These are phyloP conservation scores for Masticophis lateralis DNA, from an alignment of 2,797 vertebrate genomes.

Conservation along the genomic window DNA sequence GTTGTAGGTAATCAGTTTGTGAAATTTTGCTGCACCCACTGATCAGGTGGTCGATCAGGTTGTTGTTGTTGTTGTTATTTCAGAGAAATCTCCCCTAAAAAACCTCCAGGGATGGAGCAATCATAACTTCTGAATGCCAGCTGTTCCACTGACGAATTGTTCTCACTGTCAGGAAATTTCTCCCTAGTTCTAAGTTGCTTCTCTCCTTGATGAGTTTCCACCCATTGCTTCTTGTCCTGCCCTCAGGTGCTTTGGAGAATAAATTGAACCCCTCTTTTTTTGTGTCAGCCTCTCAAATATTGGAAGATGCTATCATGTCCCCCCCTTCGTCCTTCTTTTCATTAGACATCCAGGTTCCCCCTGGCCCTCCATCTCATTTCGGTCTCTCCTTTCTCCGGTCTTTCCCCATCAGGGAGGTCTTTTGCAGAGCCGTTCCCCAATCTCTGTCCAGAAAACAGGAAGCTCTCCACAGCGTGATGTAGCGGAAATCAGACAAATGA, in stretches of 20 bases:
- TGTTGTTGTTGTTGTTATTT: too few species aligned
- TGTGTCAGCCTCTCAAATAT: background rate
- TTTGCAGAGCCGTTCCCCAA: conserved; percentile 33
- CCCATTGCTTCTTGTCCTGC: too few species aligned
- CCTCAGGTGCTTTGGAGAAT: background rate
- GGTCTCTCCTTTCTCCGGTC: conserved; percentile 37
- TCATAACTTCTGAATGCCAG: too few species aligned
- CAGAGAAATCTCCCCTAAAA: too few species aligned
- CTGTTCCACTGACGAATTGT: too few species aligned
- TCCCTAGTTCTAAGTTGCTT: too few species aligned
- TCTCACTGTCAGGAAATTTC: too few species aligned
- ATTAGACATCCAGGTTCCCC: background rate
- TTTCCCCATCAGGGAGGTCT: conserved; percentile 17
- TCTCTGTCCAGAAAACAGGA: conserved; percentile 68
- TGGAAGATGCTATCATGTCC: background rate
- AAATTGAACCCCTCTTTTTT: background rate
- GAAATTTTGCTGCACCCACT: too few species aligned
- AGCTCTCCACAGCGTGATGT: conserved; percentile 62
- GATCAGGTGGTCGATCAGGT: too few species aligned
- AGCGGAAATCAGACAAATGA: conserved; percentile 72
- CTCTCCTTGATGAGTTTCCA: too few species aligned
- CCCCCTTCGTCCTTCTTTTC: background rate
- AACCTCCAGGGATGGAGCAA: too few species aligned
- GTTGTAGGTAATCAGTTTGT: too few species aligned
- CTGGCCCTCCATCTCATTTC: background rate